These are phyloP conservation scores for Malacoctenus gilli DNA, from an alignment of 2,797 vertebrate genomes.

Conservation along the genomic window DNA sequence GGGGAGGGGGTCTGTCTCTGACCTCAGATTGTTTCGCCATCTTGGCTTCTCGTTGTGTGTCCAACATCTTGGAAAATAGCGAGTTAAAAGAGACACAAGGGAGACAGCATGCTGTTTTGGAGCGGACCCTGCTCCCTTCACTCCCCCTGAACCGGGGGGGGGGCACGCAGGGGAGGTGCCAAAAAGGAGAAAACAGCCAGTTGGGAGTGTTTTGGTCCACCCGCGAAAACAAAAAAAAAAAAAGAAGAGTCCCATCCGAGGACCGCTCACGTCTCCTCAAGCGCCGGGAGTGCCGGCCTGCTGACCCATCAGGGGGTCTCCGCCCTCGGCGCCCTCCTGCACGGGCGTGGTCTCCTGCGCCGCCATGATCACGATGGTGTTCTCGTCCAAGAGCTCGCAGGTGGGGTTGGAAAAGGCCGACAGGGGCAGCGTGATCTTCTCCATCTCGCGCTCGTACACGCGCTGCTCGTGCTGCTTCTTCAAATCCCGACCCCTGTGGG, in stretches of 20 bases:
- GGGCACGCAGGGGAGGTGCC: conserved; percentile 32
- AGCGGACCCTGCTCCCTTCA: conserved; percentile 40
- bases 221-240: no score
- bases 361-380: conserved; percentile 83
- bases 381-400: conserved; percentile 93
- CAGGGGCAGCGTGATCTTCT: conserved; percentile 91
- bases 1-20: neutral
- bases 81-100: conserved; percentile 31
- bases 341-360: conserved; percentile 79
- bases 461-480: conserved; percentile 90
- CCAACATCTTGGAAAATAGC: conserved; percentile 17
- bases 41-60: conserved; percentile 30
- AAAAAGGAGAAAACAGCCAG: conserved; percentile 36
- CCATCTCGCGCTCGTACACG: conserved; percentile 90
- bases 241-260: conserved; percentile 31
- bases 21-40: conserved; percentile 26
- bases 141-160: conserved; percentile 52
- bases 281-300: conserved; percentile 92
- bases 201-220: conserved; percentile 62
- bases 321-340: conserved; percentile 78
- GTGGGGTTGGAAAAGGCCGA: conserved; percentile 92
- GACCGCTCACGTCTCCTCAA: conserved; percentile 70
- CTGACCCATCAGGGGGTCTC: conserved; percentile 87
- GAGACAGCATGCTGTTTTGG: conserved; percentile 52
- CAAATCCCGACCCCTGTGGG: conserved; percentile 86